Percentiles rank a stretch among this genome's conserved stretches.
phyloP scores from a whole-genome alignment of 2,797 vertebrate species.

The Adelosebastes latens region DNA sequence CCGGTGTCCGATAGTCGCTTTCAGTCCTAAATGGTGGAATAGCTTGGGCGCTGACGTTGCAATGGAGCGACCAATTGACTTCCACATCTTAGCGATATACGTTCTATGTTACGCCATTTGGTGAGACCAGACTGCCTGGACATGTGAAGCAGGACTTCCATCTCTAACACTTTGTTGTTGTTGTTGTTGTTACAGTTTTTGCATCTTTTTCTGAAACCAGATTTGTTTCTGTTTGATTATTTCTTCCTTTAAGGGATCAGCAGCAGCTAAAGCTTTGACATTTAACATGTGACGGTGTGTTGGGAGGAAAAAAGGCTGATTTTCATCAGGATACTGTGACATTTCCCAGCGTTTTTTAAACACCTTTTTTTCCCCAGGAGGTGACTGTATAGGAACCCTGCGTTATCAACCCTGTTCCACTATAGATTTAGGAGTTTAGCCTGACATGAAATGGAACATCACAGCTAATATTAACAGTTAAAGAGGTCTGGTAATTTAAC shows the following conservation, averaged over 20 bases:
- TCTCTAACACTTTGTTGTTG: too few species aligned
- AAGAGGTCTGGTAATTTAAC: not conserved
- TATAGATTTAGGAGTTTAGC: not conserved
- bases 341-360: constrained; percentile 26
- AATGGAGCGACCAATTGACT: too few species aligned
- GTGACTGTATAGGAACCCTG: constrained; percentile 2
- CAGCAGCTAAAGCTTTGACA: constrained; percentile 44
- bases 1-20: too few species aligned
- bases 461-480: constrained; percentile 34
- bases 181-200: not conserved
- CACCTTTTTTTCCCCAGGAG: constrained; percentile 1
- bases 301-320: not conserved
- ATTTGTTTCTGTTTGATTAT: not conserved
- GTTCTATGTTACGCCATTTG: too few species aligned
- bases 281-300: constrained; percentile 28
- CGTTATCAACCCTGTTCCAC: not conserved
- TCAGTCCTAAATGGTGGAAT: too few species aligned
- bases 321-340: constrained; percentile 32
- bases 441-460: constrained; percentile 43
- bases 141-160: not conserved
- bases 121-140: too few species aligned
- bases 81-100: too few species aligned
- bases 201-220: not conserved
- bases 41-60: too few species aligned
- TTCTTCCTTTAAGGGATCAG: constrained; percentile 10